phyloP scores from a whole-genome alignment of 2,797 vertebrate genomes.

The Acridotheres tristis region DNA sequence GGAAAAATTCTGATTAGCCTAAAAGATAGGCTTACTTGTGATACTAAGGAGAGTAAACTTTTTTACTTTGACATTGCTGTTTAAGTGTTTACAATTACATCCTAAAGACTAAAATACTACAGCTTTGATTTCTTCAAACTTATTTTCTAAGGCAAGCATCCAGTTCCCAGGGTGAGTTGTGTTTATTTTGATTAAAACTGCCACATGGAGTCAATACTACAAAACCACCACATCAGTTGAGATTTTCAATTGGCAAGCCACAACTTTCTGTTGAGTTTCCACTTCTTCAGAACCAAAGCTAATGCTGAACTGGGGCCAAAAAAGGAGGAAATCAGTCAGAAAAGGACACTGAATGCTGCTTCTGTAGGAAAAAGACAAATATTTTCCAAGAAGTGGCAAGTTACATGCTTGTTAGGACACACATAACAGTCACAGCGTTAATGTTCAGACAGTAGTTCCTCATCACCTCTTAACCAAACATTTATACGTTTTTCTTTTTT shows the following conservation, averaged over 20 bases:
- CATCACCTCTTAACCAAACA: neutral
- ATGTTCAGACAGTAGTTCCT: neutral
- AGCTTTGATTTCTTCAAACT: neutral
- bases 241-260: neutral
- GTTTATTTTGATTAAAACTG: neutral
- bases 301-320: neutral
- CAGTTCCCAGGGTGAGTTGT: neutral
- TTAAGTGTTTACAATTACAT: neutral
- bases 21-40: neutral
- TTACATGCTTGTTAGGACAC: neutral
- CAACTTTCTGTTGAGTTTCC: neutral
- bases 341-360: neutral
- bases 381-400: neutral
- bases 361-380: neutral
- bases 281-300: neutral
- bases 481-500: neutral
- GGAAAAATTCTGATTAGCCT: neutral
- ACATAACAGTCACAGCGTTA: neutral
- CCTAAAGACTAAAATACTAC: neutral
- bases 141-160: neutral
- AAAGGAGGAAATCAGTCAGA: neutral
- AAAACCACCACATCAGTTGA: neutral
- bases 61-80: neutral
- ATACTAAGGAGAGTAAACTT: neutral
- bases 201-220: neutral